Percentiles rank a stretch among this genome's conserved stretches.
Conservation (phyloP, 1,140 invertebrate genomes). For the Apis dorsata region DNA sequence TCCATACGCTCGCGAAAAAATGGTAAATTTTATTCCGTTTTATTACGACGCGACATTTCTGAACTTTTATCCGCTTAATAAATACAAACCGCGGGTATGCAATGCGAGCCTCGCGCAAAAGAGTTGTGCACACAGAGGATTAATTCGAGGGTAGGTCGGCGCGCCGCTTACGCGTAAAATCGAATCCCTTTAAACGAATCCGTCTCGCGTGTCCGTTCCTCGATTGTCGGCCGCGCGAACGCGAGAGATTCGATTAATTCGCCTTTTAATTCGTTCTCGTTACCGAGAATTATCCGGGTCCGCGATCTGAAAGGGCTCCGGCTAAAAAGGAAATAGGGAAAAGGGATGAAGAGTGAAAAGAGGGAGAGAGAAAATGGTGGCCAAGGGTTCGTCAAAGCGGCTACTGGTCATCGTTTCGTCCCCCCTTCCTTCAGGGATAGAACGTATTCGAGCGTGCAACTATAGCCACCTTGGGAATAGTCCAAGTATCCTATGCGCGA, state of each 20-base stretch:
- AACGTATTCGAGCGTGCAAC: conserved; percentile 62
- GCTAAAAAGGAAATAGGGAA: conserved; percentile 41
- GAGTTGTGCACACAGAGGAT: neutral
- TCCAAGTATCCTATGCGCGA: neutral
- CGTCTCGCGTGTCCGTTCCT: neutral
- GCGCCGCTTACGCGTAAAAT: conserved; percentile 8
- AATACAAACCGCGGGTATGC: too few relatives aligned
- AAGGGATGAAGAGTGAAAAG: neutral
- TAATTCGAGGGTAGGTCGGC: neutral
- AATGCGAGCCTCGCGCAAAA: neutral
- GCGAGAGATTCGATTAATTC: conserved; percentile 69
- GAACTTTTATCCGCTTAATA: too few relatives aligned
- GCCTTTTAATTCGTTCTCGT: conserved; percentile 73
- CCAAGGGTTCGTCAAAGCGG: conserved; percentile 63
- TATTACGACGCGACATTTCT: too few relatives aligned
- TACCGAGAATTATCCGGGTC: conserved; percentile 72
- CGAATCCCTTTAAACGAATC: conserved; percentile 34
- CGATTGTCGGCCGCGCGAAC: conserved; percentile 45
- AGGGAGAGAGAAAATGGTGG: conserved; percentile 12
- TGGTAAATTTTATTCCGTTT: too few relatives aligned
- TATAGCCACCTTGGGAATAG: conserved; percentile 68
- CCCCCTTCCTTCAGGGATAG: conserved; percentile 62
- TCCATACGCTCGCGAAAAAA: too few relatives aligned
- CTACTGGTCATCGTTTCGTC: conserved; percentile 52
- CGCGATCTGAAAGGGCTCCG: conserved; percentile 65